Conservation (phyloP, 2,113 vertebrate genomes). For the Podilymbus podiceps region DNA sequence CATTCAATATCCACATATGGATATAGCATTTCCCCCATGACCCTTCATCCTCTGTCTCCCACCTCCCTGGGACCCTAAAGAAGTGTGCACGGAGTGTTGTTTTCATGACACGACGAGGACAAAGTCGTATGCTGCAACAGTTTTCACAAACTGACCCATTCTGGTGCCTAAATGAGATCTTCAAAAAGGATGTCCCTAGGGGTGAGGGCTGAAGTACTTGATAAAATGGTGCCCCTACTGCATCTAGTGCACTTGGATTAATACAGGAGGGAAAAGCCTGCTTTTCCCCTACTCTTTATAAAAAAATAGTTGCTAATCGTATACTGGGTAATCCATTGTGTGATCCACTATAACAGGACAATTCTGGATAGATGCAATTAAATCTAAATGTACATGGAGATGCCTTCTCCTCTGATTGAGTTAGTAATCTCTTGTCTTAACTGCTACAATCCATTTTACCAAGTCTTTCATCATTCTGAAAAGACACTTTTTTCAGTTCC, state of each 20-base stretch:
- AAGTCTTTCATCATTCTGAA: background rate
- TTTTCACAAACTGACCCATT: background rate
- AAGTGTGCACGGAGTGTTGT: background rate
- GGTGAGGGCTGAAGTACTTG: background rate
- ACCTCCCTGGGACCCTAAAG: background rate
- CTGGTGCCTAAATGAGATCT: background rate
- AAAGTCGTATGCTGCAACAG: background rate
- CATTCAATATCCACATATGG: background rate
- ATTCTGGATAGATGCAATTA: background rate
- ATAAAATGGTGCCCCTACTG: background rate
- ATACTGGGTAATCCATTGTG: background rate
- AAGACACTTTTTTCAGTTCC: background rate
- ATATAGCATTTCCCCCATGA: background rate
- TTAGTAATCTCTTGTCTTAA: background rate
- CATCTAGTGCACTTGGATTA: background rate
- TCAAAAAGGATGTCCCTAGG: background rate
- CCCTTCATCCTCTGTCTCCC: background rate
- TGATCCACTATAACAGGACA: background rate
- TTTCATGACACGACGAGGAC: background rate
- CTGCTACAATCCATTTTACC: background rate
- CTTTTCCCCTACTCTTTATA: background rate
- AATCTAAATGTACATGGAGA: background rate
- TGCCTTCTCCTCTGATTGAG: background rate
- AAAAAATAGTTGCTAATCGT: background rate
- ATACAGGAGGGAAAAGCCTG: background rate